These are phyloP conservation scores for Eilema griseolum DNA, from an alignment of 2,888 invertebrate species.

Conservation along the genomic window DNA sequence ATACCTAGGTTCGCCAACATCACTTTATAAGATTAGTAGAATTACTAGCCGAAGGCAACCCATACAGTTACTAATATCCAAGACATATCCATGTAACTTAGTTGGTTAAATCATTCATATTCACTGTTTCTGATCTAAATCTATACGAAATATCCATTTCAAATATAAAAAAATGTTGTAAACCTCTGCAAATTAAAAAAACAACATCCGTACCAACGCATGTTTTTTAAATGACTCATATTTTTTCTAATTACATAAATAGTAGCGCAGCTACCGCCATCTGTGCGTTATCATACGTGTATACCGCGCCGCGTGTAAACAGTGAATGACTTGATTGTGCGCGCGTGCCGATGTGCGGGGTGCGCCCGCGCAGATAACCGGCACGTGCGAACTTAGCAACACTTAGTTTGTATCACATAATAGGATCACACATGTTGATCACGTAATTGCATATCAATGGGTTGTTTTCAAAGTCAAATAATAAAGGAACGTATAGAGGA, in stretches of 20 bases:
- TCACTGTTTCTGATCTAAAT: too few species aligned
- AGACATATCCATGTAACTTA: too few species aligned
- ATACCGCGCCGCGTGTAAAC: constrained; percentile 3
- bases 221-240: not conserved
- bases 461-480: not conserved
- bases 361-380: constrained; percentile 11
- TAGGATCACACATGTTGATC: constrained; percentile 4
- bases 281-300: not conserved
- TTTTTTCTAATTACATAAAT: constrained; percentile 8
- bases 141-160: too few species aligned
- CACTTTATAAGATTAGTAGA: too few species aligned
- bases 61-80: too few species aligned
- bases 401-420: constrained; percentile 4
- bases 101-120: too few species aligned
- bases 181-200: not conserved
- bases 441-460: not conserved
- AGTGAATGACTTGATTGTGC: constrained; percentile 1
- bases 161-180: too few species aligned
- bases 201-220: too few species aligned
- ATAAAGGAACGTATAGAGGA: too few species aligned
- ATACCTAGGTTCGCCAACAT: too few species aligned
- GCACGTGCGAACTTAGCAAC: constrained; percentile 12
- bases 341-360: constrained; percentile 2
- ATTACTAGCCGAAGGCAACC: too few species aligned
- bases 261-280: constrained; percentile 7